phyloP scores from a whole-genome alignment of 1,140 invertebrate species.

The Calycopis cecrops region DNA sequence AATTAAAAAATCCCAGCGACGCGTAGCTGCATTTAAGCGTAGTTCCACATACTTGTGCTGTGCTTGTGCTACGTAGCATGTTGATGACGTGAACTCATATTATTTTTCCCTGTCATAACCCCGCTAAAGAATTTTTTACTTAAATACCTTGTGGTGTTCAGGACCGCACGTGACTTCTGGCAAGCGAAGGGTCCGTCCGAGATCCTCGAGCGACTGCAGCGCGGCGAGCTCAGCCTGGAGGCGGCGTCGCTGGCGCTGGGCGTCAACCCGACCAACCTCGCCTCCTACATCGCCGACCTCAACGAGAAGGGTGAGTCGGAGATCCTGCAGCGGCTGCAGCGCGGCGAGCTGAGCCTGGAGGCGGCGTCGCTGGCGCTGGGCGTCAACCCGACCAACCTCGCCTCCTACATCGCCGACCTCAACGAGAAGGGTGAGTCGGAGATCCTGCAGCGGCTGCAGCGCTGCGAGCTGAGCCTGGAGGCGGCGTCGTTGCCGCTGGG shows the following conservation, averaged over 20 bases:
- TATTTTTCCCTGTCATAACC: too few species aligned
- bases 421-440: constrained; percentile 68
- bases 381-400: constrained; percentile 82
- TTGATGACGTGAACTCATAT: too few species aligned
- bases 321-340: constrained; percentile 80
- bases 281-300: constrained; percentile 77
- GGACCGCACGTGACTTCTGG: constrained; percentile 85
- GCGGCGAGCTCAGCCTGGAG: constrained; percentile 82
- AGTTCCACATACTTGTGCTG: too few species aligned
- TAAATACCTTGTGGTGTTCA: constrained; percentile 29
- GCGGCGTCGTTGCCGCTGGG: constrained; percentile 83
- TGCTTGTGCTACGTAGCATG: too few species aligned
- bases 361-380: constrained; percentile 83
- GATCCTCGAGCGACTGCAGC: constrained; percentile 80
- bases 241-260: constrained; percentile 83
- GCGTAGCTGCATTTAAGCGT: too few species aligned
- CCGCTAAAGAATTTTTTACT: too few species aligned
- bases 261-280: constrained; percentile 82
- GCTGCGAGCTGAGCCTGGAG: constrained; percentile 82
- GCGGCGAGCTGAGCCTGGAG: constrained; percentile 82
- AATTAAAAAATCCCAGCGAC: too few species aligned
- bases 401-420: constrained; percentile 77
- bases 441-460: constrained; percentile 80
- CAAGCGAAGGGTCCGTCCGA: constrained; percentile 83
- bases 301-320: constrained; percentile 68